Base-by-base conservation (phyloP, 2,113 vertebrate genomes). In the Danio rerio region DNA sequence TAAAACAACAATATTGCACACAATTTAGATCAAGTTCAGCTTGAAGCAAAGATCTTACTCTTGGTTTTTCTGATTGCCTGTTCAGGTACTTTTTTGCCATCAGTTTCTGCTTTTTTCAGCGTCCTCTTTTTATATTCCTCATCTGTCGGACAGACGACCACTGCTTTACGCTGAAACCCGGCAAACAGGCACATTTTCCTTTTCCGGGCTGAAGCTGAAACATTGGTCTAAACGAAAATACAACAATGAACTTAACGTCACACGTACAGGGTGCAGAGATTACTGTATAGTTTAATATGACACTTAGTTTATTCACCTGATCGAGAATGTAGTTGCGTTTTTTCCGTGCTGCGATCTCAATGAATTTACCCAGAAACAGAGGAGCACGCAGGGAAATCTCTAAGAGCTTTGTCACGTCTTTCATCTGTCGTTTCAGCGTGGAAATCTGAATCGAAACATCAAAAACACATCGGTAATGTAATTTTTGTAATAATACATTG, bases 111-210 rank as follows among this genome's bases (percentile, higher is more conserved):
- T 91, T 99, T 99, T 93, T 98, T 98, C 92, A 98, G 97, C 79
- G 96, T 96, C 87, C 98, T 95, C 85, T 97, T 91, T 92, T 98
- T 98, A 87, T 96, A 98, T 83, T 96, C 96, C 42, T 98, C 96
- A 79, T 99, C 98, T 83, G 97, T 95, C 72, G 98, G 97, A 86
- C 96, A 96, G 88, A 99, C 95, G 71, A 99, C 96, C 84, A 99
- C 97, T 70, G 96, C 97, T 91, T 98, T 99, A 83, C 97, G 96
- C 89, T 98, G 96, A 92, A 97, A 99, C 88, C 97, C 97, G 52
- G 97, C 97, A 89, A 99, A 99, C 89, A 99, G 92, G 92, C 98
- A 99, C 98, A 99, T 99, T 95, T 99, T 99, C 94, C 97, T 97
- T 91, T 97, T 97, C 94, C 99, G 98, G 90, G 97, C 97, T 12